Conservation (phyloP, 2,797 vertebrate species). For the Fratercula arctica region DNA sequence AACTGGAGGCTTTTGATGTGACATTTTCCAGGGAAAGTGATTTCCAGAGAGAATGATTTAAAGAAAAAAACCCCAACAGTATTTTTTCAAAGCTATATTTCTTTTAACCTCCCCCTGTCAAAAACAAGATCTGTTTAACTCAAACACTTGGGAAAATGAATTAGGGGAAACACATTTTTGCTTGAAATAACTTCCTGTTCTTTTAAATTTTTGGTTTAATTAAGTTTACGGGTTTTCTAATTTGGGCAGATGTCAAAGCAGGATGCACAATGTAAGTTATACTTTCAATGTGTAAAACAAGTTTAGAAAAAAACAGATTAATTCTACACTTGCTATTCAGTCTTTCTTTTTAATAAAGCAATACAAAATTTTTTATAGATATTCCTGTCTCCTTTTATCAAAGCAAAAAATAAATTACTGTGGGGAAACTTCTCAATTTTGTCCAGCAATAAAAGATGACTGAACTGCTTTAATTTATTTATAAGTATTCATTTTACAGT, state of each 20-base stretch:
- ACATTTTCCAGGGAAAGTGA: background rate
- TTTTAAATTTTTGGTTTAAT: background rate
- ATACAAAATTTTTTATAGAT: background rate
- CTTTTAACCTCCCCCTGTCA: background rate
- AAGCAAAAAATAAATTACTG: background rate
- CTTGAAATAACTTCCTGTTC: background rate
- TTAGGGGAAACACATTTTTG: background rate
- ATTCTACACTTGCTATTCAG: background rate
- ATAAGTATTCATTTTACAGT: background rate
- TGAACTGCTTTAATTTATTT: background rate
- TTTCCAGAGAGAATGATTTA: background rate
- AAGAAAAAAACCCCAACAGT: background rate
- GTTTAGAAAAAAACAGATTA: background rate
- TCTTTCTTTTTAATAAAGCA: background rate
- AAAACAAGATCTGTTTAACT: background rate
- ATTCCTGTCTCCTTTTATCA: background rate
- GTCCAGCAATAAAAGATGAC: background rate
- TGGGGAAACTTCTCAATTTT: background rate
- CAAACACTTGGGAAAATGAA: background rate
- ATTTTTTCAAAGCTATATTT: background rate
- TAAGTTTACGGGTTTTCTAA: background rate
- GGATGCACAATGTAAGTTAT: background rate
- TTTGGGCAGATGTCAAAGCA: background rate
- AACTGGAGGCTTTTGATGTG: background rate
- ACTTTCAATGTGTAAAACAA: background rate